Percentiles rank a stretch among this genome's conserved stretches.
Conservation (phyloP, 2,113 vertebrate species). For the Poeciliopsis retropinna region DNA sequence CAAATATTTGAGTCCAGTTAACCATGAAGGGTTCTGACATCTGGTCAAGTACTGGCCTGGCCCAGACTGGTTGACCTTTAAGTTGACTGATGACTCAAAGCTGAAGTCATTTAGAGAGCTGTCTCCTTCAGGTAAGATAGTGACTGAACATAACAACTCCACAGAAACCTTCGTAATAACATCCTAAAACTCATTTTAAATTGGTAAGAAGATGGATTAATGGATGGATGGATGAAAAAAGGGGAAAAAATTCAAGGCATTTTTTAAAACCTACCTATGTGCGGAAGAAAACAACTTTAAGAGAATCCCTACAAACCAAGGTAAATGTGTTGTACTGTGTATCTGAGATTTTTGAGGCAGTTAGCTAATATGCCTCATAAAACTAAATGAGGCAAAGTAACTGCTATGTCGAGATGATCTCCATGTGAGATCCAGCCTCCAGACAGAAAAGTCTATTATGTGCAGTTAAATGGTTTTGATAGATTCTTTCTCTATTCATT, state of each 20-base stretch:
- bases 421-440: slow-evolving; percentile 25
- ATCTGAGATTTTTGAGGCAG: slow-evolving; percentile 23
- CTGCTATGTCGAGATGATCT: slow-evolving; percentile 44
- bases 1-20: no score
- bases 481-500: slow-evolving; percentile 38
- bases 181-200: no score
- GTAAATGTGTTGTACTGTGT: slow-evolving; percentile 6
- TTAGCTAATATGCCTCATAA: slow-evolving; percentile 30
- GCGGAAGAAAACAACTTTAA: slow-evolving; percentile 19
- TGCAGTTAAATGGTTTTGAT: slow-evolving; percentile 49
- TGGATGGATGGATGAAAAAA: not conserved
- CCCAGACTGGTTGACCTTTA: no score
- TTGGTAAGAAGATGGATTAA: no score
- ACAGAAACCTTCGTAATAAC: no score
- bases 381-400: slow-evolving; percentile 53
- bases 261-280: not conserved
- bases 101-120: no score
- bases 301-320: slow-evolving; percentile 7
- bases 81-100: no score
- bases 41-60: no score
- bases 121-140: no score
- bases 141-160: no score
- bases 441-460: slow-evolving; percentile 34
- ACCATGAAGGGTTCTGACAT: no score
- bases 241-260: not conserved